Evolutionary conservation across 1,140 invertebrate species (phyloP).

Genomic region (Diachasma alloeum): DNA sequence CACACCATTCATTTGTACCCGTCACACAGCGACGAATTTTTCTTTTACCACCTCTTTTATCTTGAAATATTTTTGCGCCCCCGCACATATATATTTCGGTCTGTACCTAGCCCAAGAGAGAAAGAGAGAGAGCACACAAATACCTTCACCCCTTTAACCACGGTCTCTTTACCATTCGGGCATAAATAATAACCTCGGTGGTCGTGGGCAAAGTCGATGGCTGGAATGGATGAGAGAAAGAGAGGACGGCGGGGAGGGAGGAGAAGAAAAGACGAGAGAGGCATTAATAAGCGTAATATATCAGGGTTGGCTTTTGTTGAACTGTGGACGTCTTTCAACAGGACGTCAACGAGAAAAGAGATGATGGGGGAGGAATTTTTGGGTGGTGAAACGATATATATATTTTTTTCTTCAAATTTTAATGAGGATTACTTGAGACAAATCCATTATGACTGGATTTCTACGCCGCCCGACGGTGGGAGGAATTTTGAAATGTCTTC

Average conservation of each 20-base stretch:
- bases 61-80: not conserved
- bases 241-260: not conserved
- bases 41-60: constrained; percentile 1
- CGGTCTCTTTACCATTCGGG: constrained; percentile 4
- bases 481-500: not conserved
- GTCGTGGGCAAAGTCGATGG: constrained; percentile 3
- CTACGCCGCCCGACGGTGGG: not conserved
- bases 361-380: not conserved
- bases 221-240: not conserved
- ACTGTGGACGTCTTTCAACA: constrained; percentile 43
- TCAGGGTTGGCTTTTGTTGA: constrained; percentile 48
- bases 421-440: constrained; percentile 7
- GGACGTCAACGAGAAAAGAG: constrained; percentile 32
- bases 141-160: not conserved
- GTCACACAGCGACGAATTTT: constrained; percentile 9
- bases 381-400: not conserved
- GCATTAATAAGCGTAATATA: constrained; percentile 56
- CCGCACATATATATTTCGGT: not conserved
- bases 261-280: constrained; percentile 18
- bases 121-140: not conserved
- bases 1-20: not conserved
- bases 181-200: not conserved
- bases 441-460: not conserved
- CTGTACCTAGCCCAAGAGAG: not conserved
- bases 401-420: not conserved